Evolutionary conservation across 2,113 vertebrate species (phyloP), one percentile per base, ranked within the genome.

Genomic region (Cynopterus brachyotis): DNA sequence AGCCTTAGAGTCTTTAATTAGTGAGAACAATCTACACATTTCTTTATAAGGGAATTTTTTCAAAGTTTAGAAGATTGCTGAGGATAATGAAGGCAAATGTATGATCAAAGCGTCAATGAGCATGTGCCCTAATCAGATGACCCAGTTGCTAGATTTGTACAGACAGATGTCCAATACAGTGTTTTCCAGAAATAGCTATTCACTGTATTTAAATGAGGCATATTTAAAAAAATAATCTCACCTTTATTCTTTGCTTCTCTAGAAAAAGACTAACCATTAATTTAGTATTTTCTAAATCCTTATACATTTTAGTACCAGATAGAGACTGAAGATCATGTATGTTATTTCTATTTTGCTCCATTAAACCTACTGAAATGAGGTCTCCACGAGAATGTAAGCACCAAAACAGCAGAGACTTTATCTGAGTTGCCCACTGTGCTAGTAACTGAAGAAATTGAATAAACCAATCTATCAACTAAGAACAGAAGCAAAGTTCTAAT

Each of bases 401-500:
- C 35, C 3, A 11, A 10, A 57, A n/a, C 2, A 7, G 35, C 4
- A n/a, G 45, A 53, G 24, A 7, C 5, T 45, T 50, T 2, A n/a
- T 37, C 57, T 30, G 37, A 6, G 0, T 35, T 4, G 28, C 35
- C 22, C 50, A 12, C 6, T 2, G 12, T 32, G 28, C 37, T 16
- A 35, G 28, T 9, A 32, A 37, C 5, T 4, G 19, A 32, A 53
- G 76, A 28, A 7, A 60, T 2, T 37, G 17, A 66, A 30, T 17
- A n/a, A 15, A 28, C 7, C 4, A 20, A n/a, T 47, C 3, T 0
- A 1, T 60, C 35, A 45, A 1, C 50, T 22, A 45, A 32, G 59
- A 82, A 4, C 30, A 62, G 59, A 30, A 62, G 24, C 9, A 59
- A 59, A 59, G 3, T 59, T 59, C 17, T 8, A 28, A 28, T 11